Conservation (phyloP, 2,888 invertebrate species). For the Holacanthella duospinosa region DNA sequence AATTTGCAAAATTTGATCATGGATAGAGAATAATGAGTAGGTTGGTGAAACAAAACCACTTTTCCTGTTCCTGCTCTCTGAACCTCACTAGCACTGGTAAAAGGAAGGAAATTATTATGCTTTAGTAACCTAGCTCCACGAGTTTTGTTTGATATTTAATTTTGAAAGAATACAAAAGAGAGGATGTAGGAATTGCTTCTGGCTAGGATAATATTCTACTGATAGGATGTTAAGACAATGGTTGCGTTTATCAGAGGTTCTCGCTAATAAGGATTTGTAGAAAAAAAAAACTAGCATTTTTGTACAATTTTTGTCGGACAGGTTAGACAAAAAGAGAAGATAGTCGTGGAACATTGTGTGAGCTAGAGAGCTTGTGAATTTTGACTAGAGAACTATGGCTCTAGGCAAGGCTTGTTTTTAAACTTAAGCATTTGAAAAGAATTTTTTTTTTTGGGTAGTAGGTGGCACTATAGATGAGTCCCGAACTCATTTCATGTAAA, state of each 20-base stretch:
- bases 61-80: neutral
- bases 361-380: too few relatives aligned
- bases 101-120: neutral
- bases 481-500: too few relatives aligned
- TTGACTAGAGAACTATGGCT: too few relatives aligned
- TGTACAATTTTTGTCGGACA: too few relatives aligned
- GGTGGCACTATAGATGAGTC: too few relatives aligned
- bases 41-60: neutral
- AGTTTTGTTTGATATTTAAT: neutral
- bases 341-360: too few relatives aligned
- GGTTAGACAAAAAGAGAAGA: too few relatives aligned
- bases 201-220: neutral
- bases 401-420: too few relatives aligned
- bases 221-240: neutral
- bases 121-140: neutral
- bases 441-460: too few relatives aligned
- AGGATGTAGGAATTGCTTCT: constrained; percentile 1
- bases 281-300: too few relatives aligned
- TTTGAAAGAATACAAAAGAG: neutral
- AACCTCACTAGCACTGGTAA: neutral
- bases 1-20: neutral
- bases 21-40: neutral
- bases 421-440: too few relatives aligned
- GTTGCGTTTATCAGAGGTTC: neutral
- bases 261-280: too few relatives aligned